Percentiles rank a stretch among this genome's conserved stretches.
Conservation (phyloP, 2,797 vertebrate species). For the Lacerta viridis region DNA sequence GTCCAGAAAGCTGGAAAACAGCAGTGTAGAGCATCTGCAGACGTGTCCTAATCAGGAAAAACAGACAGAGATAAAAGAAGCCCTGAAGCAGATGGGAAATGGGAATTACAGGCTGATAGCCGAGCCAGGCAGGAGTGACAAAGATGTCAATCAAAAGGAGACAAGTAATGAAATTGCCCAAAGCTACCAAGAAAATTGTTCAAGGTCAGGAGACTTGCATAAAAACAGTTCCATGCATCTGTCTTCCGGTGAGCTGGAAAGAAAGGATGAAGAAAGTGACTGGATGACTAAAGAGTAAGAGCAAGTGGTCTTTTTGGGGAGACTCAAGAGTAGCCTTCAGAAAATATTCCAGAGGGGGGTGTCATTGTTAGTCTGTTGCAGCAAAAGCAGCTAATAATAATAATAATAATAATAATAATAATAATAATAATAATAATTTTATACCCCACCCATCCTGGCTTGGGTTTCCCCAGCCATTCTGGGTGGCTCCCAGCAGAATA, state of each 20-base stretch:
- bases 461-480: too few species aligned
- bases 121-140: slow-evolving; percentile 17
- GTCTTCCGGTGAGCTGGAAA: slow-evolving; percentile 24
- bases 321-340: neutral
- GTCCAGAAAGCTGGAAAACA: neutral
- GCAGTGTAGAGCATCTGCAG: accelerated
- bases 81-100: slow-evolving; percentile 7
- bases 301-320: neutral
- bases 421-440: too few species aligned
- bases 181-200: neutral
- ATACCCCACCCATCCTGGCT: too few species aligned
- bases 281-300: slow-evolving; percentile 71
- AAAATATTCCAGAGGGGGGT: neutral
- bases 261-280: slow-evolving; percentile 24
- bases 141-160: slow-evolving; percentile 7
- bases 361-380: neutral
- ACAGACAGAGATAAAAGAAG: neutral
- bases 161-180: neutral
- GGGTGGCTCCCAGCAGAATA: too few species aligned
- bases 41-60: slow-evolving; percentile 10
- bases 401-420: too few species aligned
- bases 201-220: slow-evolving; percentile 16
- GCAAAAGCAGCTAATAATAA: neutral
- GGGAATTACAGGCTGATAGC: slow-evolving; percentile 19
- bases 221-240: slow-evolving; percentile 1